Percentiles rank a stretch among this genome's conserved stretches.
These are phyloP conservation scores for Menura novaehollandiae DNA, from an alignment of 2,113 vertebrate genomes.

Conservation along the genomic window DNA sequence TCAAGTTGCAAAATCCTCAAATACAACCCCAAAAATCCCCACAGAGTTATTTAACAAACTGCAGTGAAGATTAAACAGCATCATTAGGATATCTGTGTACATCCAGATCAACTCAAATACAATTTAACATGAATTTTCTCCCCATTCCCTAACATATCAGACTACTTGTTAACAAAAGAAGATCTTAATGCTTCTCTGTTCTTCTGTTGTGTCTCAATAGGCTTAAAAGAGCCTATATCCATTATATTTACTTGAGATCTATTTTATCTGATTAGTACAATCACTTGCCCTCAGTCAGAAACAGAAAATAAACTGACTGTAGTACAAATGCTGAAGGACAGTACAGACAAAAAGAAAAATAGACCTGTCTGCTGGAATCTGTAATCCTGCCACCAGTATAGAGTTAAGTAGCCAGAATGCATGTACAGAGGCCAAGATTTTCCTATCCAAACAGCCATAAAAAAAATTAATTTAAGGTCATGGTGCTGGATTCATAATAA, in stretches of 20 bases:
- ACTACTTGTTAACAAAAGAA: neutral
- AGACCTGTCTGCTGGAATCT: neutral
- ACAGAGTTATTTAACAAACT: neutral
- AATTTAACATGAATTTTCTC: neutral
- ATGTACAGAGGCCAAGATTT: neutral
- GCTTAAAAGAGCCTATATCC: neutral
- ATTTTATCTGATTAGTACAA: neutral
- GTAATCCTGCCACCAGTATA: neutral
- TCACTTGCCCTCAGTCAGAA: neutral
- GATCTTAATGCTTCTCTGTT: neutral
- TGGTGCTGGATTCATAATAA: neutral
- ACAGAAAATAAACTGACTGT: neutral
- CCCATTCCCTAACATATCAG: neutral
- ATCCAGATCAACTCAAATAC: neutral
- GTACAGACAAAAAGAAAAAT: neutral
- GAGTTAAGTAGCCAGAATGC: neutral
- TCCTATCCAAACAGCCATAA: neutral
- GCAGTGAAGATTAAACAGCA: neutral
- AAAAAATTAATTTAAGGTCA: neutral
- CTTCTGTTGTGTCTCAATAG: neutral
- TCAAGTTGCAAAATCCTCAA: neutral
- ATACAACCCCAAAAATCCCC: accelerated
- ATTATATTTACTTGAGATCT: neutral
- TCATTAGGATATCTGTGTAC: neutral
- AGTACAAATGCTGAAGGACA: neutral